These are phyloP conservation scores for Drosophila nigricruria DNA, from an alignment of 2,888 invertebrate species.

Conservation along the genomic window DNA sequence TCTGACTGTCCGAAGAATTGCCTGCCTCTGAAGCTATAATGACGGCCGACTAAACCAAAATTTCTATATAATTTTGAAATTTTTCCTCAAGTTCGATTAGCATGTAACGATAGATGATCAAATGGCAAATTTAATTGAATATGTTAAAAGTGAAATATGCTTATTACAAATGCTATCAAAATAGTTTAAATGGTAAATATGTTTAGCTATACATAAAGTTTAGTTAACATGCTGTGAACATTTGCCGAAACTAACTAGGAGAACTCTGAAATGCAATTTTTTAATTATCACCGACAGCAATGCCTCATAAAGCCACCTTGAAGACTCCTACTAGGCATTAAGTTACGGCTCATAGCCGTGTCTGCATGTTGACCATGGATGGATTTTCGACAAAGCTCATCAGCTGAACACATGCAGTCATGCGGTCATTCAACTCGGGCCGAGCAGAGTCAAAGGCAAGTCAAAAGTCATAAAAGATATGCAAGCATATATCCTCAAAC, in stretches of 20 bases:
- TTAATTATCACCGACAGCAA: constrained; percentile 15
- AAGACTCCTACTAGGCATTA: constrained; percentile 23
- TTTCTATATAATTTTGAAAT: background rate
- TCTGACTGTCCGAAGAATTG: background rate
- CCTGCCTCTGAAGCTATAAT: background rate
- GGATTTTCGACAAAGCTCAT: constrained; percentile 44
- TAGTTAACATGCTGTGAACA: too few relatives aligned
- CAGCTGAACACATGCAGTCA: constrained; percentile 43
- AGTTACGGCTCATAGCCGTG: constrained; percentile 20
- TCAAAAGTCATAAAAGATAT: constrained; percentile 80
- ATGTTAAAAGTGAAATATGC: background rate
- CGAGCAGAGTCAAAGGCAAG: constrained; percentile 70
- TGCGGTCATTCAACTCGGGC: constrained; percentile 56
- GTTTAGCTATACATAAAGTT: background rate
- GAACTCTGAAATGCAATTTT: constrained; percentile 7
- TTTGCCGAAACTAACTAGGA: too few relatives aligned
- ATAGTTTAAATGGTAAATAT: background rate
- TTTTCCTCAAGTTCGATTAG: background rate
- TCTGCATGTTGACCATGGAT: constrained; percentile 43
- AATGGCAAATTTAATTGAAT: background rate
- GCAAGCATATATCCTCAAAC: constrained; percentile 52
- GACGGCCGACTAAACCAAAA: too few relatives aligned
- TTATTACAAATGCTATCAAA: background rate
- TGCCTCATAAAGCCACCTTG: constrained; percentile 11
- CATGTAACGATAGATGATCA: background rate